Conservation (phyloP, 2,888 invertebrate genomes). For the Pecten maximus region DNA sequence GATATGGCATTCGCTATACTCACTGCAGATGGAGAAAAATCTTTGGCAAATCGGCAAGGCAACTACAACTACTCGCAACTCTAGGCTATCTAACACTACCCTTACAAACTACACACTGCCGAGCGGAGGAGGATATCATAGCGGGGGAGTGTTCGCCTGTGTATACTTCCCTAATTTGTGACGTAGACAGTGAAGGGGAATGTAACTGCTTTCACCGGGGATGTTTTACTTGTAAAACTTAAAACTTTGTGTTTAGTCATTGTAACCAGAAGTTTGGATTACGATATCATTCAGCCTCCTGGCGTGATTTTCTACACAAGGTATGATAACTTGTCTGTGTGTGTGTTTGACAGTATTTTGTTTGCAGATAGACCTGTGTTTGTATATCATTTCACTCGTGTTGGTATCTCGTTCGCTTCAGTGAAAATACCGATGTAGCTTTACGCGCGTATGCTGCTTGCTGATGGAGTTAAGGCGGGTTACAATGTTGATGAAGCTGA, state of each 20-base stretch:
- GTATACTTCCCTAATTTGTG: constrained; percentile 20
- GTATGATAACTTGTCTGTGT: constrained; percentile 4
- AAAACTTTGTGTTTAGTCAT: background rate
- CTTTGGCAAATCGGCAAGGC: constrained; percentile 30
- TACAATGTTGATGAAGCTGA: background rate
- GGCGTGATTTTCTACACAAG: background rate
- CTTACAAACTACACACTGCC: background rate
- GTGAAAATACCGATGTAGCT: constrained; percentile 12
- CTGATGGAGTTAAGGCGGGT: background rate
- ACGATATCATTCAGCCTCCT: background rate
- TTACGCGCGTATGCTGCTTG: background rate
- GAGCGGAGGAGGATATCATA: background rate
- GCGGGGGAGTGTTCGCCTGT: background rate
- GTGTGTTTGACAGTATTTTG: background rate
- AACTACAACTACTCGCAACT: background rate
- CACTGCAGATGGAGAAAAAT: constrained; percentile 25
- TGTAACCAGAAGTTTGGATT: background rate
- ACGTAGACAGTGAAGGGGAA: constrained; percentile 9
- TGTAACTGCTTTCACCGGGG: background rate
- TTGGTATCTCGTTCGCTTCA: constrained; percentile 18
- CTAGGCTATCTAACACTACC: background rate
- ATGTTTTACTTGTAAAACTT: constrained; percentile 3
- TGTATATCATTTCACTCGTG: constrained; percentile 16
- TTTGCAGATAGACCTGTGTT: constrained; percentile 5
- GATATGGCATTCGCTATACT: constrained; percentile 29